Percentiles rank a stretch among this genome's conserved stretches.
phyloP scores from a whole-genome alignment of 2,113 vertebrate species.

The Aptenodytes forsteri region DNA sequence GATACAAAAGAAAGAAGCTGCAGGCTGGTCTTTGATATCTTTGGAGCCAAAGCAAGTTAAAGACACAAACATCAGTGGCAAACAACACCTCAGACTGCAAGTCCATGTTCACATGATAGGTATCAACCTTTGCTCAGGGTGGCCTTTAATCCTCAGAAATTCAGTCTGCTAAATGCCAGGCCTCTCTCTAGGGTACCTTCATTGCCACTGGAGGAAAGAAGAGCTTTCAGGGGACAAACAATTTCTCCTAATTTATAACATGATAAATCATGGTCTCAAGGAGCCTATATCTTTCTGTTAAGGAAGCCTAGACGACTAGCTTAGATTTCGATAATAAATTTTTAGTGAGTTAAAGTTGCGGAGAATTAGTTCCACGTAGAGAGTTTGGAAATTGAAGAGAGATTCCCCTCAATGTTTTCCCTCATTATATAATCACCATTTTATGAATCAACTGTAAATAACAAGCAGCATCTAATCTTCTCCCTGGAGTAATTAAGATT shows the following conservation, averaged over 20 bases:
- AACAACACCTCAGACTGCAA: background rate
- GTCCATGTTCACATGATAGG: background rate
- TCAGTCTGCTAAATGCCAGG: background rate
- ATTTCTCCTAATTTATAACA: background rate
- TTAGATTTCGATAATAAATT: background rate
- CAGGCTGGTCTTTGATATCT: background rate
- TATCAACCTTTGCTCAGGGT: background rate
- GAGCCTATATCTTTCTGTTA: background rate
- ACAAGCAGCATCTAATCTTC: slow-evolving; percentile 40
- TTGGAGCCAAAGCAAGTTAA: background rate
- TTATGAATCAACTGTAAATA: slow-evolving; percentile 52
- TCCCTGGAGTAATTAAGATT: slow-evolving; percentile 58
- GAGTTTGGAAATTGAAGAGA: slow-evolving; percentile 9
- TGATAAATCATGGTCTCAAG: background rate
- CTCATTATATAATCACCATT: slow-evolving; percentile 48
- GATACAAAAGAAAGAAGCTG: background rate
- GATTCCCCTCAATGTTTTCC: slow-evolving; percentile 3
- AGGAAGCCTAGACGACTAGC: background rate
- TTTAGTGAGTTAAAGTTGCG: background rate
- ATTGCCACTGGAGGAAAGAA: background rate
- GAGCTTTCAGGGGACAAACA: background rate
- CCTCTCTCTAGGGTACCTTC: background rate
- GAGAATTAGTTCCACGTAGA: background rate
- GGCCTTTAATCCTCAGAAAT: background rate
- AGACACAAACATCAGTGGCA: background rate